Conservation (phyloP, 2,888 invertebrate species). For the Eupithecia dodoneata region DNA sequence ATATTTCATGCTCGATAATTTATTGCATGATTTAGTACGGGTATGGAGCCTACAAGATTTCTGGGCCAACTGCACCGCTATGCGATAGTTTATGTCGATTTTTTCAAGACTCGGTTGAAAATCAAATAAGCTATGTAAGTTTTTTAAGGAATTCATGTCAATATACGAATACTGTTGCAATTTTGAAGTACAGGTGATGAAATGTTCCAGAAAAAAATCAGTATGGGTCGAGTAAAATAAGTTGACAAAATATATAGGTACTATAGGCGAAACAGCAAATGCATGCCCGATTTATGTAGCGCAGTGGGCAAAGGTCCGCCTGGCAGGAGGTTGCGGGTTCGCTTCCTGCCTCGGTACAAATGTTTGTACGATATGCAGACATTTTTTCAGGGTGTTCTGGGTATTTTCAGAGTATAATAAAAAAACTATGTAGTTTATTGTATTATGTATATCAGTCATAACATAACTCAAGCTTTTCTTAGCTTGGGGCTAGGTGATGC, state of each 20-base stretch:
- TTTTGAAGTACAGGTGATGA: background rate
- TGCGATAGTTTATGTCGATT: slow-evolving; percentile 34
- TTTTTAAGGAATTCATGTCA: background rate
- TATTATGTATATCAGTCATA: too few species aligned
- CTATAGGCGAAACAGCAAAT: too few species aligned
- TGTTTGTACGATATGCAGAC: too few species aligned
- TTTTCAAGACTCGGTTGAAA: background rate
- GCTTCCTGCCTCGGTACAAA: too few species aligned
- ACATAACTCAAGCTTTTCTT: too few species aligned
- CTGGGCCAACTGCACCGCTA: slow-evolving; percentile 48
- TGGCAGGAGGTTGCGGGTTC: too few species aligned
- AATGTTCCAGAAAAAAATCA: background rate
- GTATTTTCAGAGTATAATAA: too few species aligned
- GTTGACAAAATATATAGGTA: background rate
- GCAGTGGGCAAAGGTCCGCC: too few species aligned
- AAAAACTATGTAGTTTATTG: too few species aligned
- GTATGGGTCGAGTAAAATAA: background rate
- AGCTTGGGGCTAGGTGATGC: too few species aligned
- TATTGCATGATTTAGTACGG: slow-evolving; percentile 77
- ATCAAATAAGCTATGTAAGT: background rate
- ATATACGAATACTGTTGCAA: background rate
- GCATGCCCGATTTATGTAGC: too few species aligned
- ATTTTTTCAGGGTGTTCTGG: too few species aligned
- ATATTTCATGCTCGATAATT: slow-evolving; percentile 80
- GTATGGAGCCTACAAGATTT: slow-evolving; percentile 41